phyloP scores from a whole-genome alignment of 2,113 vertebrate species.

The Ginglymostoma cirratum region DNA sequence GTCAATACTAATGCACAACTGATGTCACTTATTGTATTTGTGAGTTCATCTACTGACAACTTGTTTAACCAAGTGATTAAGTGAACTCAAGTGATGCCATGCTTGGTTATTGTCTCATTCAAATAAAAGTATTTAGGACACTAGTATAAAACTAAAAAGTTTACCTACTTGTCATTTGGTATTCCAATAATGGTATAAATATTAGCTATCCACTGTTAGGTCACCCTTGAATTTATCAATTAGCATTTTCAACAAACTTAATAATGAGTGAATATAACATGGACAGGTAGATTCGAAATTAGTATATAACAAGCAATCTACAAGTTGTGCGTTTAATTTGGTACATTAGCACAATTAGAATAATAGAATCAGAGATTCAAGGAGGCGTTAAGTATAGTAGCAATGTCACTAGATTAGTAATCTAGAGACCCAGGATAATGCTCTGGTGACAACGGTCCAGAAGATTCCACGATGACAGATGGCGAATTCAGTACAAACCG shows the following conservation, averaged over 20 bases:
- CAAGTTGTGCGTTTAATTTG: not conserved
- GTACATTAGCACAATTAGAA: not conserved
- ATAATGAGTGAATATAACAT: not conserved
- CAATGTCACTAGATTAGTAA: too few species aligned
- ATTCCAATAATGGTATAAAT: not conserved
- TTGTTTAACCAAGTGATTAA: not conserved
- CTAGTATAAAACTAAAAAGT: not conserved
- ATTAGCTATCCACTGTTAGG: not conserved
- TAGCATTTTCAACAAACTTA: not conserved
- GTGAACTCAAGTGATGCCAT: not conserved
- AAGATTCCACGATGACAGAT: too few species aligned
- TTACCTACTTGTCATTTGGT: not conserved
- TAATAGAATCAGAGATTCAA: not conserved
- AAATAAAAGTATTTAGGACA: not conserved
- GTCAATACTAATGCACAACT: not conserved
- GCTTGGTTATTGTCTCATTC: not conserved
- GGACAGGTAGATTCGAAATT: not conserved
- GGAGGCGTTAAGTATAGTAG: too few species aligned
- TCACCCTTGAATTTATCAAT: not conserved
- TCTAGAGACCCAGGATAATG: too few species aligned
- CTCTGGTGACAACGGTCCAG: too few species aligned
- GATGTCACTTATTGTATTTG: not conserved
- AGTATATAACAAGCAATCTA: not conserved
- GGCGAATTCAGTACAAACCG: too few species aligned
- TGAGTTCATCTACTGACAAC: not conserved